phyloP scores from a whole-genome alignment of 2,888 invertebrate species.

The Lottia scabra region DNA sequence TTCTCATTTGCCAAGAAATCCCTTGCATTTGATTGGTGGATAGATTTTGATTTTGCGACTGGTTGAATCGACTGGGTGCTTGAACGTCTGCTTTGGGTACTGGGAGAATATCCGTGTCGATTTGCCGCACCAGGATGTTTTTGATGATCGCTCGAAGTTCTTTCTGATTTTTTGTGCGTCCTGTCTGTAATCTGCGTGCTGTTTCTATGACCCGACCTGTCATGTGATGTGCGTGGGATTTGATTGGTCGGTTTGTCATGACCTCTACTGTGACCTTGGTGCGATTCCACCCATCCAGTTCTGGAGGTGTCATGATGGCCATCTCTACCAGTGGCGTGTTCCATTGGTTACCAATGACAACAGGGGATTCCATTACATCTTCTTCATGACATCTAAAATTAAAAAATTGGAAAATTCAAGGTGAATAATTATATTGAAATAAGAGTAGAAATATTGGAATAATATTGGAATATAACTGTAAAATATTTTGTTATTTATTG shows the following conservation, averaged over 20 bases:
- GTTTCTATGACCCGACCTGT: neutral
- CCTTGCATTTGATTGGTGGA: neutral
- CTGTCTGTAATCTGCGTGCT: neutral
- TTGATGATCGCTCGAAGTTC: neutral
- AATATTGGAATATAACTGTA: no score
- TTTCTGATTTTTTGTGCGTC: neutral
- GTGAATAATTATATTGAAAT: no score
- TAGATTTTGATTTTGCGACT: neutral
- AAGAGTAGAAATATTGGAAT: no score
- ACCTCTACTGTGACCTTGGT: neutral
- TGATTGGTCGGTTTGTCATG: neutral
- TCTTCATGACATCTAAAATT: conserved; percentile 13
- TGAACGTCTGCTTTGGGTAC: neutral
- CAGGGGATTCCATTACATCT: conserved; percentile 21
- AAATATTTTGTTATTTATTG: no score
- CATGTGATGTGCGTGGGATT: neutral
- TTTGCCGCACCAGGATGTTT: neutral
- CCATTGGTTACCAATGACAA: conserved; percentile 21
- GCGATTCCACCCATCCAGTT: neutral
- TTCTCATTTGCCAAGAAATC: conserved; percentile 4
- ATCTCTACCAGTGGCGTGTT: conserved; percentile 25
- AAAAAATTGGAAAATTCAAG: no score
- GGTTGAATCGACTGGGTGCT: neutral
- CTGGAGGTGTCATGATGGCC: conserved; percentile 11
- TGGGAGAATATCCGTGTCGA: neutral